phyloP scores from a whole-genome alignment of 1,140 invertebrate genomes.

The Drosophila melanogaster region DNA sequence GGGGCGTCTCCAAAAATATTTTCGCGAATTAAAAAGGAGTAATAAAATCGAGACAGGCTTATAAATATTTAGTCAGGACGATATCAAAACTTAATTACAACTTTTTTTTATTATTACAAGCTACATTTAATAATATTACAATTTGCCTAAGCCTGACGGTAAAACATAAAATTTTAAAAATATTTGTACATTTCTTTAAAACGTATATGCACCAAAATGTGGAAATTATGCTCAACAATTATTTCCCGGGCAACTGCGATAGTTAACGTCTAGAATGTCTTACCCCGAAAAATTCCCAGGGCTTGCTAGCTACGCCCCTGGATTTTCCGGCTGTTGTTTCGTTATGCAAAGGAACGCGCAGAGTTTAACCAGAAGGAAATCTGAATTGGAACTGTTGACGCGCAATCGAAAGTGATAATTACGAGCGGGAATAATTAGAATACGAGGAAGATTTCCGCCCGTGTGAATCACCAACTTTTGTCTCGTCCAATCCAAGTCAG shows the following conservation, averaged over 20 bases:
- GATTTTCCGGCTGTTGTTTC: constrained; percentile 25
- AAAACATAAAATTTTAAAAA: too few relatives aligned
- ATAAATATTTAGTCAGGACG: too few relatives aligned
- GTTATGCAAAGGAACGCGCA: constrained; percentile 59
- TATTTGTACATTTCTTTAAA: neutral
- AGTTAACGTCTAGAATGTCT: too few relatives aligned
- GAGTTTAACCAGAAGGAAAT: constrained; percentile 7
- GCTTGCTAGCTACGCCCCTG: constrained; percentile 1
- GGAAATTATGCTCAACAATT: too few relatives aligned
- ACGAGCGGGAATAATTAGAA: constrained; percentile 63
- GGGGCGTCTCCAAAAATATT: neutral
- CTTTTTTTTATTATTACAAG: too few relatives aligned
- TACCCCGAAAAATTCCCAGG: neutral
- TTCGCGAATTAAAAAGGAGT: neutral
- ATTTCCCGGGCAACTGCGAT: too few relatives aligned
- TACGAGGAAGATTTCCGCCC: constrained; percentile 42
- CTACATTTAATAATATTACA: too few relatives aligned
- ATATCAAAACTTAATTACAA: too few relatives aligned
- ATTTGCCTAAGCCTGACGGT: too few relatives aligned
- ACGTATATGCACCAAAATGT: neutral
- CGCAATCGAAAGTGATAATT: constrained; percentile 64
- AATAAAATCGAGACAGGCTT: too few relatives aligned
- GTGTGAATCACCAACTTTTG: constrained; percentile 56
- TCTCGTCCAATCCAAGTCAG: constrained; percentile 38
- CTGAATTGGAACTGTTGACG: constrained; percentile 15